Percentiles rank a stretch among this genome's conserved stretches.
Conservation (phyloP, 2,888 invertebrate genomes). For the Polyommatus iphigenia region DNA sequence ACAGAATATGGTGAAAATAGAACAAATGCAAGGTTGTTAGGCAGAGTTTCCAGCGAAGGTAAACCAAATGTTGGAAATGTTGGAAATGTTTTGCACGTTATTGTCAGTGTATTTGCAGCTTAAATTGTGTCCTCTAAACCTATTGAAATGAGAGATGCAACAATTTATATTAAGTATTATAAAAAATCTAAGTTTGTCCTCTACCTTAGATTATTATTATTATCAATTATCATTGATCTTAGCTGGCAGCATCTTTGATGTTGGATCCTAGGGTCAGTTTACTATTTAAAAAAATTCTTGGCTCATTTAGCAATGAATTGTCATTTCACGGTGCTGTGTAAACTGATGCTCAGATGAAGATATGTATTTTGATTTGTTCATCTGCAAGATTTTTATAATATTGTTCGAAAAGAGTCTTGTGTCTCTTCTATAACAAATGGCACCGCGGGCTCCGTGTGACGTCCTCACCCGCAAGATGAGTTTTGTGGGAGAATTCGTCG, state of each 20-base stretch:
- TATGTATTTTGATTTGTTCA: neutral
- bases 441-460: constrained; percentile 49
- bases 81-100: neutral
- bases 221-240: too few species aligned
- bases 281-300: too few species aligned
- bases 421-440: constrained; percentile 51
- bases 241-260: too few species aligned
- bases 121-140: too few species aligned
- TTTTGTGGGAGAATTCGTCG: constrained; percentile 76
- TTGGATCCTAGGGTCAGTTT: too few species aligned
- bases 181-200: too few species aligned
- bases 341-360: neutral
- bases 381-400: neutral
- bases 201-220: too few species aligned
- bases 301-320: too few species aligned
- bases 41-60: neutral
- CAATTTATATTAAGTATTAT: too few species aligned
- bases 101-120: too few species aligned
- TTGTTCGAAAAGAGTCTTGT: neutral
- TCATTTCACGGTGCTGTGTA: too few species aligned
- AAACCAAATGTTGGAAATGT: neutral
- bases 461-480: constrained; percentile 71
- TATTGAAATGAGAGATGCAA: too few species aligned
- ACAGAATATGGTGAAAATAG: neutral
- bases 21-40: neutral